Percentiles rank a stretch among this genome's conserved stretches.
Conservation (phyloP, 2,797 vertebrate species). For the Silurus lanzhouensis region DNA sequence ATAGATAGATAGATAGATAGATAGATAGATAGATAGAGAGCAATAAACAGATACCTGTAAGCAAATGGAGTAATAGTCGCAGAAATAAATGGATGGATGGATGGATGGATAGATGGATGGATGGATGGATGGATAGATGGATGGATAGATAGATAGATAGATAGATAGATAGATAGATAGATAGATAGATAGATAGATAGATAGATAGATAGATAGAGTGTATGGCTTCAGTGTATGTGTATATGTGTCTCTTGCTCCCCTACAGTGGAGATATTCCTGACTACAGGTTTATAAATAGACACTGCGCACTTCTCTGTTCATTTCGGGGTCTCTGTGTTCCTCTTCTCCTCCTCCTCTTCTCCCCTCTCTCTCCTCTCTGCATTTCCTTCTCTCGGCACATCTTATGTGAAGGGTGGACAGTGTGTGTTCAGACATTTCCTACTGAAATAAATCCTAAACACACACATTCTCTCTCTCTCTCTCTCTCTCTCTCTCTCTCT, state of each 20-base stretch:
- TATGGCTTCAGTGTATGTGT: not conserved
- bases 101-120: no score
- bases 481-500: no score
- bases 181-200: not conserved
- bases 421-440: constrained; percentile 22
- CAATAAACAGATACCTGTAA: no score
- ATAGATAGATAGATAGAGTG: not conserved
- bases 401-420: constrained; percentile 29
- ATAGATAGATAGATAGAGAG: not conserved
- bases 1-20: not conserved
- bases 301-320: constrained; percentile 60
- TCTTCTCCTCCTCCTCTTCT: constrained; percentile 13
- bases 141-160: no score
- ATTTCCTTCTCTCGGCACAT: not conserved
- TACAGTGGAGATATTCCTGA: constrained; percentile 66
- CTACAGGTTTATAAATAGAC: constrained; percentile 78
- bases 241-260: constrained; percentile 20
- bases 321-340: constrained; percentile 59
- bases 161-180: not conserved
- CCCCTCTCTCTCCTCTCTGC: constrained; percentile 24
- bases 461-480: not conserved
- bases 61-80: not conserved
- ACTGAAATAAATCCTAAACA: constrained; percentile 35
- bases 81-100: no score
- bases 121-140: no score